Base-by-base conservation (phyloP, 2,888 invertebrate species). In the Lamellibrachia satsuma region DNA sequence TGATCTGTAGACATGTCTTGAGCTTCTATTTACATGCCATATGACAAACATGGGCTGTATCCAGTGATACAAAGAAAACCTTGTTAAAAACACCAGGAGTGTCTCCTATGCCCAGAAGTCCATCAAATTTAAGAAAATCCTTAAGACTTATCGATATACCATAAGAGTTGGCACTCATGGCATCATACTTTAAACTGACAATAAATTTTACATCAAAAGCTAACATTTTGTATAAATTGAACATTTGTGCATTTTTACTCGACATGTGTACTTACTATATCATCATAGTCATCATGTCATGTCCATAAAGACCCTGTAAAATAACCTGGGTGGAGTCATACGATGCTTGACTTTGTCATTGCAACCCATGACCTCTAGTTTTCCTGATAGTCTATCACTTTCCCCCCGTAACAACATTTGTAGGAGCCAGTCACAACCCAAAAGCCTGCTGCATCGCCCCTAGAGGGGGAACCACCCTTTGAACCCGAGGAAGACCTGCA, bases 401-500 rank as follows among this genome's bases (percentile, higher is more conserved):
- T 55, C 22, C 75, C 75, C 75, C 75, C 75, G 75, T 75, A 15
- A 75, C 75, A 75, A 75, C 75, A 75, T 75, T 60, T 75, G 75
- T 22, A 75, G 75, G 75, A 75, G 75, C 75, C 75, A 75, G 75
- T 75, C 75, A 15, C 75, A 6, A 75, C 75, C 75, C 75, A 15
- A 75, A 2, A 15, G 22, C 75, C 75, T n/a, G 22, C 75, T 22
- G 22, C 75, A n/a, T 22, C 22, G 2, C 75, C 75, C 75, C 75
- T 22, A 75, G 75, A 75, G 6, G 22, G 15, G 6, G 75, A 75
- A 15, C 75, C 22, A n/a, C 75, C 22, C 75, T 6, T 75, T 22
- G 75, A 75, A 75, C 75, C 75, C n/a, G 75, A 75, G 55, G 92
- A 92, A 60, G 92, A 92, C 39, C 51, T 52, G 11, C 51, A 90